Evolutionary conservation across 2,888 invertebrate species (phyloP), one percentile per base, ranked within the genome.

Genomic region (Tuberolachnus salignus): DNA sequence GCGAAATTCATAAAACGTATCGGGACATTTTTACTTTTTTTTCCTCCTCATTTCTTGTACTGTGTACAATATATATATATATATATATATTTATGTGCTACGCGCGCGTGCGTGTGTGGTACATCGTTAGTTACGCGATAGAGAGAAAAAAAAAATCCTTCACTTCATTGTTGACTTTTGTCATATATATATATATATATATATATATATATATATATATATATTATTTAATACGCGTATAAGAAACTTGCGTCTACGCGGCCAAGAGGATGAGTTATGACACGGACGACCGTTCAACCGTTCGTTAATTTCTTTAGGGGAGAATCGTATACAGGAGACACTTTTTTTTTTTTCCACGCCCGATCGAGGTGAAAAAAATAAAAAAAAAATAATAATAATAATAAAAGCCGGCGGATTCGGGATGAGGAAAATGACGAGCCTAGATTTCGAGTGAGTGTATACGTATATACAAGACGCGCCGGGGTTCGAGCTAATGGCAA

Each of bases 231-330:
- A 6, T 34, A 34, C 6, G 6, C 6, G 6, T 34, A 34, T 19
- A 63, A 34, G 59, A 67, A 67, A 78, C 67, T 69, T 69, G 34
- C 57, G 23, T 59, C 21, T n/a, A 51, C 42, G 51, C 11, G 13
- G 51, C 16, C 3, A 55, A 42, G 14, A 34, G 57, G 49, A 69
- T 78, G 75, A 78, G 34, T 78, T 66, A 78, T 78, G 75, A 78
- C 57, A 46, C 34, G 3, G 55, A 57, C 34, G 34, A 34, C 46
- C 64, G 46, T 66, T 75, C 64, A 66, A 66, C 67, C 75, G 75
- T 78, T 67, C 75, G 67, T 67, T 78, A 78, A 78, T 78, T 78
- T 78, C 75, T 59, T 59, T n/a, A 26, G 59, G 49, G 57, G 67
- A 49, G 49, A 69, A 57, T 49, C 14, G 34, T 34, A 34, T 34